Evolutionary conservation across 2,113 vertebrate species (phyloP).

Genomic region (Colossoma macropomum): DNA sequence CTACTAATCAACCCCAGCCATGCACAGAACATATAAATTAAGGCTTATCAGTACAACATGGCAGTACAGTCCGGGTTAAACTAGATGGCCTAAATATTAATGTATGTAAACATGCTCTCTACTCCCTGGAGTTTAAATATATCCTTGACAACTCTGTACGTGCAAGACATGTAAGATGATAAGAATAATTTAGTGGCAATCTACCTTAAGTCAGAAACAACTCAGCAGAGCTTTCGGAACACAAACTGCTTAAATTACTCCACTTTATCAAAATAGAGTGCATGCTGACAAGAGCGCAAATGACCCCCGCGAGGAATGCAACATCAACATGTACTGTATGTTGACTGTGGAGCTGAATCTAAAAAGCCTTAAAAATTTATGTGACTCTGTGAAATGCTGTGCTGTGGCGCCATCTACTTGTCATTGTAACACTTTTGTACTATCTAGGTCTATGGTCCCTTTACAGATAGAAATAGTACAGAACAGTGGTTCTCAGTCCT

Average conservation of each 20-base stretch:
- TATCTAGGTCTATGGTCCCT: neutral
- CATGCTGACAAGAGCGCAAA: neutral
- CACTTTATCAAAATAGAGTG: neutral
- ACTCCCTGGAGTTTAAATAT: neutral
- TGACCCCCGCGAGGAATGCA: no score
- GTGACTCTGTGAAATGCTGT: neutral
- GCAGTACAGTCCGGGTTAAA: neutral
- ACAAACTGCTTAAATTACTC: neutral
- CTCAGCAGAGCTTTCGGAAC: neutral
- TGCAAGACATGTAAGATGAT: neutral
- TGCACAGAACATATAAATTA: neutral
- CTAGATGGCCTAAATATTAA: neutral
- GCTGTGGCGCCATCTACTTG: slow-evolving; percentile 12
- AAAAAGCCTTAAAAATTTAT: neutral
- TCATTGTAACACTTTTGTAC: neutral
- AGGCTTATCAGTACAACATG: neutral
- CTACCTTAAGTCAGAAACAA: neutral
- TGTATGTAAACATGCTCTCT: neutral
- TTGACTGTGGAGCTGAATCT: neutral
- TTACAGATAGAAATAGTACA: neutral
- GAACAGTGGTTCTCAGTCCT: no score
- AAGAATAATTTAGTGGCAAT: neutral
- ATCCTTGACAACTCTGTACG: neutral
- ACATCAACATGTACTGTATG: no score
- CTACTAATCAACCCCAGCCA: neutral